These are phyloP conservation scores for Leucoma salicis DNA, from an alignment of 2,888 invertebrate species.

Conservation along the genomic window DNA sequence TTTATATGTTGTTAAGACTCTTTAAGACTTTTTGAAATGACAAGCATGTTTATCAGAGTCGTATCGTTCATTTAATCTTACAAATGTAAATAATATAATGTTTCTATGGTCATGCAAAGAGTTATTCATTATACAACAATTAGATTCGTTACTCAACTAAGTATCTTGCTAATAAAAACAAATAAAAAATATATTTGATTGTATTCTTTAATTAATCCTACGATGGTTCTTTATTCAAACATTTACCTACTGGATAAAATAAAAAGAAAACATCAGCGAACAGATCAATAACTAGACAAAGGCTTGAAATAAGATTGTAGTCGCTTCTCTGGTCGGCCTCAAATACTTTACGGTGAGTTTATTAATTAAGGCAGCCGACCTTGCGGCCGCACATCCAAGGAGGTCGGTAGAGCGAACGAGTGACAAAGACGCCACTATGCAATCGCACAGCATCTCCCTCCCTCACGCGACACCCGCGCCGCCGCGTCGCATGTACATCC, in stretches of 20 bases:
- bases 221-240: slow-evolving; percentile 17
- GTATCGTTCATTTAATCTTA: slow-evolving; percentile 36
- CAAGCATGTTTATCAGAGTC: slow-evolving; percentile 33
- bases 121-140: slow-evolving; percentile 24
- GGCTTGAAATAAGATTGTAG: slow-evolving; percentile 73
- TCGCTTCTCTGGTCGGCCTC: slow-evolving; percentile 77
- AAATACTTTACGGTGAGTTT: slow-evolving; percentile 82
- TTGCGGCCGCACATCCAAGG: slow-evolving; percentile 80
- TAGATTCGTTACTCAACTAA: slow-evolving; percentile 6
- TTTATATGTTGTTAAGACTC: slow-evolving; percentile 36
- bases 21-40: slow-evolving; percentile 36
- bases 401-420: slow-evolving; percentile 67
- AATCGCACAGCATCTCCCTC: slow-evolving; percentile 27
- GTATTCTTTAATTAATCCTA: slow-evolving; percentile 27
- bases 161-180: background rate
- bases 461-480: slow-evolving; percentile 25
- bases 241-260: too few relatives aligned
- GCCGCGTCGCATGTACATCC: slow-evolving; percentile 50
- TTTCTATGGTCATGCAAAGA: slow-evolving; percentile 8
- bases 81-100: slow-evolving; percentile 31
- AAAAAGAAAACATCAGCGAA: slow-evolving; percentile 31
- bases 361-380: slow-evolving; percentile 82
- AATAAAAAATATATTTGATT: slow-evolving; percentile 16
- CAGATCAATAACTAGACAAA: slow-evolving; percentile 81
- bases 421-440: slow-evolving; percentile 51